Base-by-base conservation (phyloP, 2,888 invertebrate genomes). In the Eristalis intricaria region DNA sequence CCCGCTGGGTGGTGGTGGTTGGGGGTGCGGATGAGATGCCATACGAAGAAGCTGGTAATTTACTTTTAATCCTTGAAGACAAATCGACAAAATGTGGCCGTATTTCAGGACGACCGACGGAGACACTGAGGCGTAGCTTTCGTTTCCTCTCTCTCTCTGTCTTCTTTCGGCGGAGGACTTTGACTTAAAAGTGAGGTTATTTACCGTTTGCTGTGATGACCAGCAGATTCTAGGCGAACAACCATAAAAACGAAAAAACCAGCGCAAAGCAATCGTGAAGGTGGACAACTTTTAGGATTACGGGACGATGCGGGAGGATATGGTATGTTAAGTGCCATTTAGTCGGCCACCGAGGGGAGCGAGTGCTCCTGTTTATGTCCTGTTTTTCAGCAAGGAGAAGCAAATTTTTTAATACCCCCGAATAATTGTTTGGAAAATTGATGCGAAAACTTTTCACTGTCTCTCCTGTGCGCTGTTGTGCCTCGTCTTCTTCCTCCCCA, bases 1-100 rank as follows among this genome's bases (percentile, higher is more conserved):
- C n/a, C n/a, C n/a, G n/a, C n/a, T n/a, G n/a, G n/a, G n/a, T n/a
- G n/a, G 63, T 43, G 32, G 22, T 26, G 38, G 38, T 35, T 38
- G 26, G 11, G 22, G n/a, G 22, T 29, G 56, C 43, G 15, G 56
- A 32, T 15, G 13, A 29, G 32, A 43, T 8, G 19, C 22, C 56
- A 86, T 10, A 69, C 73, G 64, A 80, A 73, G 68, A 87, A 76
- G 84, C 84, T 84, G 80, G 87, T 87, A 87, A 87, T 87, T 87
- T 84, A 87, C 84, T 87, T 84, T 87, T 87, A 87, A 87, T 87
- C 87, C 87, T 87, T 84, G 84, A 84, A 87, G 80, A 84, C 84
- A 80, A 87, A 87, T 84, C 84, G 84, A 84, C 79, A 80, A 84
- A 83, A 87, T 87, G 84, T 63, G 79, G 84, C 80, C 79, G 87